A percentile compares a stretch with the other conserved stretches of the same genome.
Evolutionary conservation across 2,797 vertebrate genomes (phyloP).

Genomic region (Pipistrellus kuhlii): DNA sequence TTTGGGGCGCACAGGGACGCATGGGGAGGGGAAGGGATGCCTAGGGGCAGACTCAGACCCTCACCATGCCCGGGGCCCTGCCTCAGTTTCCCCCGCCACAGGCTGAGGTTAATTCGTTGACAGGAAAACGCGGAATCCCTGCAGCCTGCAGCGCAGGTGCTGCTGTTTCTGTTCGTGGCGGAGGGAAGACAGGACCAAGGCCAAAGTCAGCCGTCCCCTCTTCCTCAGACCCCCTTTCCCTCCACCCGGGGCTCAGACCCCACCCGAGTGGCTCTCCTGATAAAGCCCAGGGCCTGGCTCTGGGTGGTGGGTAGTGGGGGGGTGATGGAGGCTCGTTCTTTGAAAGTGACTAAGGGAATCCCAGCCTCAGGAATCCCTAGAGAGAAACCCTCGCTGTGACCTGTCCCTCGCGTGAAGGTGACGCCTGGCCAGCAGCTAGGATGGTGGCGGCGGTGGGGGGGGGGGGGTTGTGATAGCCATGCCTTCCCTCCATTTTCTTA

Average conservation of each 20-base stretch:
- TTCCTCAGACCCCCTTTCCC: neutral
- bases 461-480: neutral
- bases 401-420: neutral
- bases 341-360: constrained; percentile 51
- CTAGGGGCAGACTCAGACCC: neutral
- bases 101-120: neutral
- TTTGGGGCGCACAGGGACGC: neutral
- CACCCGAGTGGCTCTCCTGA: too few species aligned
- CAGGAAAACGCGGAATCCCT: neutral
- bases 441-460: too few species aligned
- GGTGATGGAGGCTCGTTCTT: neutral
- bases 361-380: constrained; percentile 29
- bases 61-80: neutral
- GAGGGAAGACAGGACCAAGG: neutral
- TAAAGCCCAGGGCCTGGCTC: neutral
- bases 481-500: neutral
- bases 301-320: neutral
- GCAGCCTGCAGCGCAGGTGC: neutral
- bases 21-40: neutral
- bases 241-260: neutral
- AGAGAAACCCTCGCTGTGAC: neutral
- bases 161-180: neutral
- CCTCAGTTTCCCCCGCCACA: constrained; percentile 65
- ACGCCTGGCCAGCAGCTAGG: neutral
- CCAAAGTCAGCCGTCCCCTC: neutral